phyloP scores from a whole-genome alignment of 2,113 vertebrate genomes.

The Aegotheles bennettii region DNA sequence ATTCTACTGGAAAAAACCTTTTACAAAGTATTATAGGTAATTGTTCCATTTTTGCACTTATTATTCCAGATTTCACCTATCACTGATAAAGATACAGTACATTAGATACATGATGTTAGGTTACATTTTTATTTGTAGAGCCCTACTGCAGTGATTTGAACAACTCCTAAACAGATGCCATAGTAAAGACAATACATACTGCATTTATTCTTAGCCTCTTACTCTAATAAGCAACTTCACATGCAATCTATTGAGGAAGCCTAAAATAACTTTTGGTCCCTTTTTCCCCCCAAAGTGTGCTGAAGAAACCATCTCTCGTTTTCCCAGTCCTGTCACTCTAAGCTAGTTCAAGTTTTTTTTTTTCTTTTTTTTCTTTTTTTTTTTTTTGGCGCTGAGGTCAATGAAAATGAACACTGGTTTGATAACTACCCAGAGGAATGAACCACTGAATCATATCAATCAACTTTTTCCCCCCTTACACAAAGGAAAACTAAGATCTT shows the following conservation, averaged over 20 bases:
- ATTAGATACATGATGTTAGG: conserved; percentile 71
- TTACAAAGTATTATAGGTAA: conserved; percentile 78
- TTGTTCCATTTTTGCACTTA: conserved; percentile 73
- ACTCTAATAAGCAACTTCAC: conserved; percentile 74
- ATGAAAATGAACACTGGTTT: conserved; percentile 55
- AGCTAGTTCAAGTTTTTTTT: conserved; percentile 62
- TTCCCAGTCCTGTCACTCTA: conserved; percentile 71
- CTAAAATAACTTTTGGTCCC: conserved; percentile 77
- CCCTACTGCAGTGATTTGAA: conserved; percentile 78
- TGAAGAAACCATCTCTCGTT: conserved; percentile 69
- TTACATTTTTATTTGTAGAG: conserved; percentile 71
- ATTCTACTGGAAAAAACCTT: conserved; percentile 73
- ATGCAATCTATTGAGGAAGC: conserved; percentile 74
- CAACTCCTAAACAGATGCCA: conserved; percentile 74
- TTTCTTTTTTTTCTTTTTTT: not conserved
- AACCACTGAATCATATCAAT: conserved; percentile 40
- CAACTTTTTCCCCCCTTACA: not conserved
- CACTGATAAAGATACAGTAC: conserved; percentile 77
- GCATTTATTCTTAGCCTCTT: conserved; percentile 71
- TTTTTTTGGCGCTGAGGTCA: conserved; percentile 49
- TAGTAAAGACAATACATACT: conserved; percentile 74
- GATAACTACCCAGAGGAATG: conserved; percentile 54
- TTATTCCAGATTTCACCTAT: conserved; percentile 72
- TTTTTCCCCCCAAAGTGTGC: conserved; percentile 75
- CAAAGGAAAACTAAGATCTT: conserved; percentile 61